Evolutionary conservation across 2,888 invertebrate species (phyloP).

Genomic region (Eupithecia inturbata): DNA sequence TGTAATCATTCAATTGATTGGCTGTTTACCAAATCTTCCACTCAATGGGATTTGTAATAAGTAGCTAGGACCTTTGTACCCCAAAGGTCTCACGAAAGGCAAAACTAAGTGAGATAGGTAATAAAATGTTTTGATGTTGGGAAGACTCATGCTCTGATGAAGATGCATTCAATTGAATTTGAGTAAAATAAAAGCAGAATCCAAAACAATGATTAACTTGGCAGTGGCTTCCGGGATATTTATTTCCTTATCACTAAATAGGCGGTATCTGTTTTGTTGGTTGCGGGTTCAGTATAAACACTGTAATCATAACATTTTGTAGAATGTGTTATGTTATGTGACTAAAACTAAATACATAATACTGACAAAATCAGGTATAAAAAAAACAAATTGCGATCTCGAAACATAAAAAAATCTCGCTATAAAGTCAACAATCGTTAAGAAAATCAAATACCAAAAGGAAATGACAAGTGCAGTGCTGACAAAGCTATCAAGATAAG

Average conservation of each 20-base stretch:
- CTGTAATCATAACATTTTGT: neutral
- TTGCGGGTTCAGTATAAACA: slow-evolving; percentile 43
- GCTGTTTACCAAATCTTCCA: neutral
- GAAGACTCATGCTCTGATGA: slow-evolving; percentile 1
- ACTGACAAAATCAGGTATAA: neutral
- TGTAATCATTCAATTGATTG: slow-evolving; percentile 22
- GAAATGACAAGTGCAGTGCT: neutral
- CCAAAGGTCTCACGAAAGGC: neutral
- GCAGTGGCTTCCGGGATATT: slow-evolving; percentile 58
- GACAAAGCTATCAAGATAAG: neutral
- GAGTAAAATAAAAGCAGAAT: slow-evolving; percentile 35
- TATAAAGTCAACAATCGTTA: neutral
- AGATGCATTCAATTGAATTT: slow-evolving; percentile 21
- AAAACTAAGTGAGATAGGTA: neutral
- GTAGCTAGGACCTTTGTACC: neutral
- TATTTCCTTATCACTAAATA: slow-evolving; percentile 50
- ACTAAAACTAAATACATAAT: neutral
- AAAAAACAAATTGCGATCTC: neutral
- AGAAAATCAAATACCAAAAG: neutral
- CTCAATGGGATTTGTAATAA: neutral
- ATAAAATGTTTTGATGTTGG: neutral
- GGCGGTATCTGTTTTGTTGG: slow-evolving; percentile 19
- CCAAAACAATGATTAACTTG: slow-evolving; percentile 56
- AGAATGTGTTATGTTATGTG: neutral
- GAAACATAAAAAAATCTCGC: neutral